phyloP scores from a whole-genome alignment of 2,113 vertebrate genomes.

The Limnothrissa miodon region DNA sequence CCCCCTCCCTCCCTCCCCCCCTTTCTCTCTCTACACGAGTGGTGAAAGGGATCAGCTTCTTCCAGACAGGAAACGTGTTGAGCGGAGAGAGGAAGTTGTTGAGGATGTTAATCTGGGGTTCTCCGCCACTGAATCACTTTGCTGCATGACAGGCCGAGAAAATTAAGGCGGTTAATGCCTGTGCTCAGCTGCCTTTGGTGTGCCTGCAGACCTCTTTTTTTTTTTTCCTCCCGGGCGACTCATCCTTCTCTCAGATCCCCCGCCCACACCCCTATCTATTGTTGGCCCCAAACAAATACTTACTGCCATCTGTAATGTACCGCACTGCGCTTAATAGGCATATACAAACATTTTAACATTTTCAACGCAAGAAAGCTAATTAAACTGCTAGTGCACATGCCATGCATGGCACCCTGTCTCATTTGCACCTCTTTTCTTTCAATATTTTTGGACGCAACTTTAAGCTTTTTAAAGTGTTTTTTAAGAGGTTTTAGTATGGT shows the following conservation, averaged over 20 bases:
- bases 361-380: slow-evolving; percentile 21
- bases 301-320: slow-evolving; percentile 3
- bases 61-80: neutral
- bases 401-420: neutral
- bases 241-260: neutral
- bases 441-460: neutral
- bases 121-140: slow-evolving; percentile 19
- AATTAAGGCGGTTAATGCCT: slow-evolving; percentile 3
- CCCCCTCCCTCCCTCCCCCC: neutral
- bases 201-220: slow-evolving; percentile 10
- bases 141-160: slow-evolving; percentile 14
- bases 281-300: neutral
- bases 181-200: neutral
- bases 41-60: neutral
- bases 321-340: slow-evolving; percentile 22
- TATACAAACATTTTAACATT: slow-evolving; percentile 1
- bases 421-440: neutral
- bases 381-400: neutral
- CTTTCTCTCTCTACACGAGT: neutral
- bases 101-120: neutral
- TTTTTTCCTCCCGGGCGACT: neutral
- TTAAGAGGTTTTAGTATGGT: neutral
- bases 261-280: neutral
- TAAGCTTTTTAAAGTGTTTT: neutral
- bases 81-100: neutral